These are phyloP conservation scores for Littorina saxatilis DNA, from an alignment of 1,140 invertebrate genomes.

Conservation along the genomic window DNA sequence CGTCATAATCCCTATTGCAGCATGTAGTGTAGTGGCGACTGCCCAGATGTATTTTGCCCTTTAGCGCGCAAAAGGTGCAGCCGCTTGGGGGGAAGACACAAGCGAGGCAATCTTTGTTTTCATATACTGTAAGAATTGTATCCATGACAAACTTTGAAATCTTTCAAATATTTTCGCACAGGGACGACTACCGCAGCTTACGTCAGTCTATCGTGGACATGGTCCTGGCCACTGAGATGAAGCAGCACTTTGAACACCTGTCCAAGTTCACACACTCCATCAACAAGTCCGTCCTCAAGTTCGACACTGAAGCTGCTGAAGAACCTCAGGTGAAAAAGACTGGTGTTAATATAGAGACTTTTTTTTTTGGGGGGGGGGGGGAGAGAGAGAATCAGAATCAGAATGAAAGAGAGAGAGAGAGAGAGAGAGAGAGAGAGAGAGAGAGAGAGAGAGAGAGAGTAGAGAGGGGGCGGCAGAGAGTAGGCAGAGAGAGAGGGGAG, in stretches of 20 bases:
- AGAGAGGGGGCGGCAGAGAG: background rate
- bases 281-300: constrained; percentile 64
- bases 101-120: too few species aligned
- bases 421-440: background rate
- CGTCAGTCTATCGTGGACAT: constrained; percentile 73
- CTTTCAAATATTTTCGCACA: too few species aligned
- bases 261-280: constrained; percentile 86
- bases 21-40: too few species aligned
- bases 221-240: constrained; percentile 76
- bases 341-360: background rate
- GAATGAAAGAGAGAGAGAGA: constrained; percentile 4
- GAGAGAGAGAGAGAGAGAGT: too few species aligned
- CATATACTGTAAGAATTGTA: too few species aligned
- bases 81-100: too few species aligned
- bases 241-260: constrained; percentile 82
- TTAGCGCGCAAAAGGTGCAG: too few species aligned
- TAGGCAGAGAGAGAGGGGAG: too few species aligned
- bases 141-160: too few species aligned
- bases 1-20: too few species aligned
- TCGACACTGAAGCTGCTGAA: constrained; percentile 43
- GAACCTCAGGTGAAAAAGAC: background rate
- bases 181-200: constrained; percentile 66
- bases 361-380: background rate
- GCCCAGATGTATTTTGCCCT: too few species aligned
- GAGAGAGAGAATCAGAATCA: constrained; percentile 8